Conservation (phyloP, 1,140 invertebrate genomes). For the Cecropterus lyciades region DNA sequence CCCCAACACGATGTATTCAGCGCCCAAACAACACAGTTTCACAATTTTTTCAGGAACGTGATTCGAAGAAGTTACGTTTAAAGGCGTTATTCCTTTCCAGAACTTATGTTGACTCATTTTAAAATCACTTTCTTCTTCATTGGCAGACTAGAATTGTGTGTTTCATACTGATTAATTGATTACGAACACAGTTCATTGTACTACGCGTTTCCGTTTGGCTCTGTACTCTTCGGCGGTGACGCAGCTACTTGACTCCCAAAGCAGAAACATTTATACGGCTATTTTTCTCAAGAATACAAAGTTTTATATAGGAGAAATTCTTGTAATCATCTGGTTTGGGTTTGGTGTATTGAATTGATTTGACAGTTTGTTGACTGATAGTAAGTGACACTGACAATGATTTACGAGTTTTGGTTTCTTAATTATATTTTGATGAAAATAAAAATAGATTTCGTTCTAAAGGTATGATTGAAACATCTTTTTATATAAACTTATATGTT, state of each 20-base stretch:
- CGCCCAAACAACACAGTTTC: slow-evolving; percentile 72
- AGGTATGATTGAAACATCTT: no score
- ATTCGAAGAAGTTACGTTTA: slow-evolving; percentile 62
- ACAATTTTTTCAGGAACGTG: slow-evolving; percentile 76
- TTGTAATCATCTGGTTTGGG: neutral
- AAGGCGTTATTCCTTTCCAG: slow-evolving; percentile 71
- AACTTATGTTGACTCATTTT: slow-evolving; percentile 80
- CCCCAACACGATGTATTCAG: slow-evolving; percentile 74
- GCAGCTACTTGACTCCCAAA: neutral
- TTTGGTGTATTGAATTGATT: slow-evolving; percentile 7
- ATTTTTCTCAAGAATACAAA: slow-evolving; percentile 11
- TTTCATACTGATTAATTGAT: slow-evolving; percentile 49
- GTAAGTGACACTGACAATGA: slow-evolving; percentile 1
- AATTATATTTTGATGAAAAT: no score
- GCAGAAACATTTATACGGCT: slow-evolving; percentile 6
- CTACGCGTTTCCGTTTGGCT: slow-evolving; percentile 10
- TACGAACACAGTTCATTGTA: slow-evolving; percentile 26
- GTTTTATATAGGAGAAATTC: neutral
- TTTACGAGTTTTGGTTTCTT: neutral
- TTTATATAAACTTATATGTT: no score
- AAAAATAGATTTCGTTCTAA: no score
- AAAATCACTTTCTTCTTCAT: slow-evolving; percentile 52
- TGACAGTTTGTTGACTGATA: slow-evolving; percentile 1
- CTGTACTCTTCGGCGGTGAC: neutral
- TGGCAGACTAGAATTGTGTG: slow-evolving; percentile 50